phyloP scores from a whole-genome alignment of 2,113 vertebrate genomes.

The Tylochromis polylepis region DNA sequence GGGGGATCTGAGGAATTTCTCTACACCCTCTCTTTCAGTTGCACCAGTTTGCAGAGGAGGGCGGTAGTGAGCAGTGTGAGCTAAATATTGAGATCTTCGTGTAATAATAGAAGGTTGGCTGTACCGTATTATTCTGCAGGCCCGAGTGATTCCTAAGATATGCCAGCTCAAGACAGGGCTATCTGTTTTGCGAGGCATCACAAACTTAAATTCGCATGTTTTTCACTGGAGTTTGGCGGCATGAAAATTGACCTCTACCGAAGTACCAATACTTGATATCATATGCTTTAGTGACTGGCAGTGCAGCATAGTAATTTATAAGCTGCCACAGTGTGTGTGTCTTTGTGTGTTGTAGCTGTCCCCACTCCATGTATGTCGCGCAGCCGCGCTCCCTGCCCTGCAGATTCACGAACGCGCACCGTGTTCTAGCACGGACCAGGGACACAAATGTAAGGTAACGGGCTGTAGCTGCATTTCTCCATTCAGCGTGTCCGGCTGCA shows the following conservation, averaged over 20 bases:
- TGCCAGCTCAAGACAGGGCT: background rate
- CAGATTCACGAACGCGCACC: constrained; percentile 1
- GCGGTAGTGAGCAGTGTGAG: background rate
- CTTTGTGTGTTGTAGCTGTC: background rate
- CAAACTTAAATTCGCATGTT: background rate
- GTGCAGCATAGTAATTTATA: background rate
- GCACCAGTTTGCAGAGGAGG: background rate
- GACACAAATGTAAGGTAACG: constrained; percentile 34
- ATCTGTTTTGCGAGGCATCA: background rate
- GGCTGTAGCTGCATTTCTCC: background rate
- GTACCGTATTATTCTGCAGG: background rate
- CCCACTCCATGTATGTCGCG: background rate
- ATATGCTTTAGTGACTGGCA: accelerated
- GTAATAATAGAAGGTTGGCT: background rate
- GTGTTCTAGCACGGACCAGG: background rate
- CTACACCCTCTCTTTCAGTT: accelerated
- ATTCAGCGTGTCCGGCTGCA: background rate
- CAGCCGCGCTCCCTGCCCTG: background rate
- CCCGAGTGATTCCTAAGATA: background rate
- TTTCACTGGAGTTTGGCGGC: background rate
- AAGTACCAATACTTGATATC: background rate
- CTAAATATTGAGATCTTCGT: background rate
- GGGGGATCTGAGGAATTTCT: background rate
- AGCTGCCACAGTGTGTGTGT: background rate
- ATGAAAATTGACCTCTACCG: background rate